Conservation (phyloP, 2,888 invertebrate species). For the Slavum lentiscoides region DNA sequence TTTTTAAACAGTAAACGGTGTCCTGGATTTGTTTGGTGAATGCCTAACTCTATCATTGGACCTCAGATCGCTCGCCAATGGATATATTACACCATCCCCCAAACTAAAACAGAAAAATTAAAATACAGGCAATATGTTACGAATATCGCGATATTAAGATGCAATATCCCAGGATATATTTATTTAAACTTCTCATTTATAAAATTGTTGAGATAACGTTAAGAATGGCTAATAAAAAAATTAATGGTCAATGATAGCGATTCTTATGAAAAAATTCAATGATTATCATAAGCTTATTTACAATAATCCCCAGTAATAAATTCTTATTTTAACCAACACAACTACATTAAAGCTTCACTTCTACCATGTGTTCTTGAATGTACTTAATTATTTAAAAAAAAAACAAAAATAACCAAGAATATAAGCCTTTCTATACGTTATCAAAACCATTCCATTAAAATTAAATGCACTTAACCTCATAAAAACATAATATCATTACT, state of each 20-base stretch:
- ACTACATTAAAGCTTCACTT: too few species aligned
- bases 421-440: conserved; percentile 29
- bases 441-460: conserved; percentile 26
- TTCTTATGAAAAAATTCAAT: too few species aligned
- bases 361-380: too few species aligned
- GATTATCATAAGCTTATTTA: too few species aligned
- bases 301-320: too few species aligned
- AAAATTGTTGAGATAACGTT: conserved; percentile 29
- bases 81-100: conserved; percentile 87
- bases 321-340: too few species aligned
- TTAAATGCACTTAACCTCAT: conserved; percentile 45
- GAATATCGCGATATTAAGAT: conserved; percentile 23
- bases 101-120: conserved; percentile 67
- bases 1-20: conserved; percentile 42
- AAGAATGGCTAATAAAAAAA: conserved; percentile 1
- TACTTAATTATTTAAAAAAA: neutral
- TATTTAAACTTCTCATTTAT: neutral
- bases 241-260: too few species aligned
- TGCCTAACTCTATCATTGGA: conserved; percentile 51
- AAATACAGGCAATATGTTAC: conserved; percentile 31
- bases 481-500: conserved; percentile 16
- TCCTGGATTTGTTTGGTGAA: conserved; percentile 50
- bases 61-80: conserved; percentile 58
- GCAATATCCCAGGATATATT: conserved; percentile 25
- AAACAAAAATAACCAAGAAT: neutral